Base-by-base conservation (phyloP, 1,140 invertebrate species). In the Prorops nasuta region DNA sequence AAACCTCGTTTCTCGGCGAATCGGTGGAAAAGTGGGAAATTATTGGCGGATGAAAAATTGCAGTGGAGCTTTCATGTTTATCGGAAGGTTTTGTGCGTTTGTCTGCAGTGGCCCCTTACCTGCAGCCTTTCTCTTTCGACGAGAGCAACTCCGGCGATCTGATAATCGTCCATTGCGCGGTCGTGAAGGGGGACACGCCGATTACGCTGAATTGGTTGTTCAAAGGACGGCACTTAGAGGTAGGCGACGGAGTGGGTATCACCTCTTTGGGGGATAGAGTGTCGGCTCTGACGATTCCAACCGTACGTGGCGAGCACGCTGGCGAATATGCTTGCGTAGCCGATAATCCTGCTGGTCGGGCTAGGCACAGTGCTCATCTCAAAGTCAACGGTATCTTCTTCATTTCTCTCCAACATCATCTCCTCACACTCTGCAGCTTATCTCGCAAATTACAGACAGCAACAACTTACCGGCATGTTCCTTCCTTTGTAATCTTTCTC, bases 241-340 rank as follows among this genome's bases (percentile, higher is more conserved):
- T 69, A 58, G 68, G 64, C 44, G 76, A 80, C 60, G 81, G 80
- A 58, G 79, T 85, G 20, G 74, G 79, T 58, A 80, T 84, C 52
- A 82, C 79, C 56, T 80, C 81, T 65, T 80, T 83, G 69, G 77
- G 79, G 44, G 72, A 80, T 61, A 66, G 79, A 56, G 73, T 79
- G 32, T 79, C 79, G 51, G 73, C 77, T 32, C 66, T 81, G 45
- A 78, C 76, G 49, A 80, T 80, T 51, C 72, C 78, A 34, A 60
- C 72, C 7, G 73, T 77, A 31, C 67, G 56, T 54, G 71, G 68
- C 43, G 74, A 79, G 51, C 84, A 89, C 71, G 77, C 83, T 46
- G 89, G 89, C 10, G 86, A 88, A 63, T 91, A 90, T 68, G 86
- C 87, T 12, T 91, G 89, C 71, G 71, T 81, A 20, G 88, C 85